Percentiles rank a stretch among this genome's conserved stretches.
These are phyloP conservation scores for Oscheius onirici DNA, from an alignment of 2,888 invertebrate species.

Conservation along the genomic window DNA sequence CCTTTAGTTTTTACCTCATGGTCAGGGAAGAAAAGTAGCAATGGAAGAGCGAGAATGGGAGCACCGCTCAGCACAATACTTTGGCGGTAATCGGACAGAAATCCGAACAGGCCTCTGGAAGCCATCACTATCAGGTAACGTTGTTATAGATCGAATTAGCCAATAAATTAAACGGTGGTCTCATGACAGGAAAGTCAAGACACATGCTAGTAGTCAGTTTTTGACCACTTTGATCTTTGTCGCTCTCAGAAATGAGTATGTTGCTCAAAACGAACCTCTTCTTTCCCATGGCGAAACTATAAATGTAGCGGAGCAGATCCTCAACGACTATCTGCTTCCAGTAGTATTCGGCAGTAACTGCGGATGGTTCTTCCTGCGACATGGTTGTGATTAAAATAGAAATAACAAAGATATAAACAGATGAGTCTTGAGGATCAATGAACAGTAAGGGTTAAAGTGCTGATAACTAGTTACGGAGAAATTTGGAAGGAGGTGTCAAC, in stretches of 20 bases:
- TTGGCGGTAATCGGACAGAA: constrained; percentile 35
- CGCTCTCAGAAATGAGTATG: background rate
- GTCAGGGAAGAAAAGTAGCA: constrained; percentile 26
- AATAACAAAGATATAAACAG: background rate
- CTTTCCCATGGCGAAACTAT: constrained; percentile 21
- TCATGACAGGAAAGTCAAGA: constrained; percentile 4
- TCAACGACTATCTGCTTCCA: background rate
- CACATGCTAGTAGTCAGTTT: background rate
- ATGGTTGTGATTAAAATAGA: background rate
- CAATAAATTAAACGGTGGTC: background rate
- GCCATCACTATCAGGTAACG: background rate
- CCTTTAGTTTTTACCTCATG: constrained; percentile 6
- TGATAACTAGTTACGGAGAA: constrained; percentile 9
- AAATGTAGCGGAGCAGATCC: background rate
- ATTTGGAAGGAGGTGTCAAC: too few species aligned
- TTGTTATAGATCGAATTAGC: constrained; percentile 10
- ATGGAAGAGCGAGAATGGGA: constrained; percentile 35
- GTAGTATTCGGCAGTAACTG: background rate
- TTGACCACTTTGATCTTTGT: background rate
- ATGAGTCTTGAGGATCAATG: background rate
- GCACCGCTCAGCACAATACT: constrained; percentile 45
- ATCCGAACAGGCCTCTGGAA: constrained; percentile 28
- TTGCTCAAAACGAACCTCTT: constrained; percentile 37
- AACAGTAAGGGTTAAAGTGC: background rate
- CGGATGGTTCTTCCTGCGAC: background rate